Conservation (phyloP, 2,888 invertebrate species). For the Darwinula stevensoni region DNA sequence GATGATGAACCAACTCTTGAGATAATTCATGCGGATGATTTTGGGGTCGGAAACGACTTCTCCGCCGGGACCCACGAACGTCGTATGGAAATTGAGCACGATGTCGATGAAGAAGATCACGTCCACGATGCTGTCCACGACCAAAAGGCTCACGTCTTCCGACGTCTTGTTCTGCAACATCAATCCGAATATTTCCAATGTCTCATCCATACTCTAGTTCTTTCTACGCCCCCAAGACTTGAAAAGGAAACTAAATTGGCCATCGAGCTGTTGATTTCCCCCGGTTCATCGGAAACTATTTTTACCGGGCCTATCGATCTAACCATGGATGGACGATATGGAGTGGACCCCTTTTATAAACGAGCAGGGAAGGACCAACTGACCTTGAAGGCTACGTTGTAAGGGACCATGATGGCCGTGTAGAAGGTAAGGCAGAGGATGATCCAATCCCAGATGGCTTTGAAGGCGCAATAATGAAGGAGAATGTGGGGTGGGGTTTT, state of each 20-base stretch:
- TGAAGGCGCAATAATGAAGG: conserved; percentile 97
- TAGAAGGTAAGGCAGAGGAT: conserved; percentile 98
- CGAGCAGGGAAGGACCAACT: no score
- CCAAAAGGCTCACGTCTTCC: conserved; percentile 74
- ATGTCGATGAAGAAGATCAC: conserved; percentile 99
- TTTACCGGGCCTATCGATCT: no score
- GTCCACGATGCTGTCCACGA: conserved; percentile 90
- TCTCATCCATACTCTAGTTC: no score
- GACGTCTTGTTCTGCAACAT: conserved; percentile 96
- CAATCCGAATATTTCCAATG: no score
- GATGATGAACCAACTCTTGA: conserved; percentile 98
- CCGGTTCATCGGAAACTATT: no score
- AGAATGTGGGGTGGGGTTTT: conserved; percentile 98
- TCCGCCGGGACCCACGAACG: conserved; percentile 66
- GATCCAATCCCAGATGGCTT: conserved; percentile 99
- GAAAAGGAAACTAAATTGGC: no score
- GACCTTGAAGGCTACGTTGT: conserved; percentile 99
- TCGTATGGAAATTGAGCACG: conserved; percentile 98
- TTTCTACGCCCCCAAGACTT: no score
- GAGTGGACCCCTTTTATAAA: no score
- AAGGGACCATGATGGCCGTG: conserved; percentile 94
- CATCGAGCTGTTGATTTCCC: no score
- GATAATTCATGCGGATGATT: conserved; percentile 91
- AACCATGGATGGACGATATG: no score
- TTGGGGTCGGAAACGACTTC: conserved; percentile 97